Evolutionary conservation across 2,113 vertebrate genomes (phyloP).

Genomic region (Sterna hirundo): DNA sequence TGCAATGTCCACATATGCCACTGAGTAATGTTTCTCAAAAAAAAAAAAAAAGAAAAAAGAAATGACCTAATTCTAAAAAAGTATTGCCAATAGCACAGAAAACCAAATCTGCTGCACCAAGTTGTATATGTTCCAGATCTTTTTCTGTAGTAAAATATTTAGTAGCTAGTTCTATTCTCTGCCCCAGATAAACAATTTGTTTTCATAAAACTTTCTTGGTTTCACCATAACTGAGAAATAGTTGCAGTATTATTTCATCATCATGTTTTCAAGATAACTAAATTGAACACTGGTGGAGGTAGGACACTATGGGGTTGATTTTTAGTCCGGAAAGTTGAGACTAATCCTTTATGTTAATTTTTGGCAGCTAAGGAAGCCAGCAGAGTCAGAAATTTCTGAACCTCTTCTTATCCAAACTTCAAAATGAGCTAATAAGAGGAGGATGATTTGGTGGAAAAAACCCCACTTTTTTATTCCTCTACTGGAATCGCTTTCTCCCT

Average conservation of each 20-base stretch:
- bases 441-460: neutral
- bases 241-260: neutral
- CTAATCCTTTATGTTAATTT: neutral
- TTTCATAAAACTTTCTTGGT: neutral
- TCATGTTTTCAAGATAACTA: neutral
- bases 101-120: neutral
- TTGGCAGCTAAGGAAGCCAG: neutral
- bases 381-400: neutral
- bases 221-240: neutral
- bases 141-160: slow-evolving; percentile 12
- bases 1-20: neutral
- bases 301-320: neutral
- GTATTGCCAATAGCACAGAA: neutral
- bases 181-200: neutral
- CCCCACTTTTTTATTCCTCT: neutral
- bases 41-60: neutral
- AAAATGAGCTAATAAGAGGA: neutral
- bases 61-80: neutral
- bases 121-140: neutral
- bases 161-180: neutral
- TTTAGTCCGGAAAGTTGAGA: neutral
- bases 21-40: neutral
- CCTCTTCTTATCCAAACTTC: neutral
- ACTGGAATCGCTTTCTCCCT: neutral
- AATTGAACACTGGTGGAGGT: neutral